phyloP scores from a whole-genome alignment of 2,888 invertebrate species.

The Tupiocoris notatus region DNA sequence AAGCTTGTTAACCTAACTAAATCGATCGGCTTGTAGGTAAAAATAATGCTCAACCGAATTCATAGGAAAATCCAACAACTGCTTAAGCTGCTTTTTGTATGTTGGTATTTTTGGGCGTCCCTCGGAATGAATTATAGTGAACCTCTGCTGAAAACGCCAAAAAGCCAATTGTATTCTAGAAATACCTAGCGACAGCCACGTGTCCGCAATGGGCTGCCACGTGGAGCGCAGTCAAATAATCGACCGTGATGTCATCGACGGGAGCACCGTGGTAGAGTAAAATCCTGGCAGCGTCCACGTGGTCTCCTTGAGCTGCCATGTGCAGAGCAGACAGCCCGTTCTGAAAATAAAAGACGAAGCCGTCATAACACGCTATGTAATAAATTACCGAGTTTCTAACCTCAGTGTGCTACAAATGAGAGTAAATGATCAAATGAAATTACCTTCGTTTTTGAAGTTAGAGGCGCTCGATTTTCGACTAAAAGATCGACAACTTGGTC shows the following conservation, averaged over 20 bases:
- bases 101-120: too few relatives aligned
- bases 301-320: conserved; percentile 98
- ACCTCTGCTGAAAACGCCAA: too few relatives aligned
- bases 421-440: too few relatives aligned
- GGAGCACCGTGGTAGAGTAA: conserved; percentile 90
- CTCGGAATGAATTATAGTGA: too few relatives aligned
- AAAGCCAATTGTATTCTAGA: too few relatives aligned
- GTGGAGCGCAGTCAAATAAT: conserved; percentile 94
- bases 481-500: conserved; percentile 89
- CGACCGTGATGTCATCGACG: conserved; percentile 98
- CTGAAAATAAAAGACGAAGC: conserved; percentile 57
- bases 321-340: conserved; percentile 94
- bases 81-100: too few relatives aligned
- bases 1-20: too few relatives aligned
- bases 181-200: conserved; percentile 73
- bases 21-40: too few relatives aligned
- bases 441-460: conserved; percentile 93
- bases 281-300: conserved; percentile 92
- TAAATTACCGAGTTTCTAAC: too few relatives aligned
- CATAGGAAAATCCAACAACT: not conserved
- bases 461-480: conserved; percentile 85
- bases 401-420: too few relatives aligned
- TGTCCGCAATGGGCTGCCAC: conserved; percentile 94
- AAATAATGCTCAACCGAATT: too few relatives aligned
- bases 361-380: too few relatives aligned